phyloP scores from a whole-genome alignment of 2,888 invertebrate genomes.

The Troides oblongomaculatus region DNA sequence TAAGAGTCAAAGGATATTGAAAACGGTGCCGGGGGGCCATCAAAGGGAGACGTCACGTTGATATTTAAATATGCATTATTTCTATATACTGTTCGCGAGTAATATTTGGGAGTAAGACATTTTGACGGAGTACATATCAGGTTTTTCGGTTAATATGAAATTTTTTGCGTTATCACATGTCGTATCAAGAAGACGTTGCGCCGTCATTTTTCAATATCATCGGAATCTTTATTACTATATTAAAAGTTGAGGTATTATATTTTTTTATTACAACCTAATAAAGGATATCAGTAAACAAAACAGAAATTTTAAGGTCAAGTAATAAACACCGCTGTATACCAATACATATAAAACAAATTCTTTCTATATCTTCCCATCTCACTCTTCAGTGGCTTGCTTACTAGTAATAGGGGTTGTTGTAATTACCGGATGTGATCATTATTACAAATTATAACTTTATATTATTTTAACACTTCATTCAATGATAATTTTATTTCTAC shows the following conservation, averaged over 20 bases:
- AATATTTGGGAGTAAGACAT: constrained; percentile 8
- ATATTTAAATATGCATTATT: constrained; percentile 26
- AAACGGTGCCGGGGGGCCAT: constrained; percentile 9
- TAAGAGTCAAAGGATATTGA: constrained; percentile 29
- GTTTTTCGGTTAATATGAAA: constrained; percentile 1
- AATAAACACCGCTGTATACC: no score
- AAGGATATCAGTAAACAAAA: no score
- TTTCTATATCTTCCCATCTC: no score
- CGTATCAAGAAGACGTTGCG: constrained; percentile 3
- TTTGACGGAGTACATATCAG: neutral
- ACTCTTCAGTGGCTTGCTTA: no score
- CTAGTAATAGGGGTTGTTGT: no score
- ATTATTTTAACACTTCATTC: neutral
- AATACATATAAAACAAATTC: no score
- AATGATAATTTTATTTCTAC: neutral
- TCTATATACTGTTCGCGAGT: constrained; percentile 8
- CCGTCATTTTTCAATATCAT: constrained; percentile 4
- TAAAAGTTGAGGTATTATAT: no score
- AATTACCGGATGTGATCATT: no score
- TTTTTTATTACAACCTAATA: no score
- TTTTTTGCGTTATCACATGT: constrained; percentile 12
- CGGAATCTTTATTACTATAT: neutral
- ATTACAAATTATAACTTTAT: neutral
- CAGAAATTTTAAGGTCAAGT: no score
- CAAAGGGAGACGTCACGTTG: constrained; percentile 14